Conservation (phyloP, 2,888 invertebrate species). For the Temnothorax rugatulus region DNA sequence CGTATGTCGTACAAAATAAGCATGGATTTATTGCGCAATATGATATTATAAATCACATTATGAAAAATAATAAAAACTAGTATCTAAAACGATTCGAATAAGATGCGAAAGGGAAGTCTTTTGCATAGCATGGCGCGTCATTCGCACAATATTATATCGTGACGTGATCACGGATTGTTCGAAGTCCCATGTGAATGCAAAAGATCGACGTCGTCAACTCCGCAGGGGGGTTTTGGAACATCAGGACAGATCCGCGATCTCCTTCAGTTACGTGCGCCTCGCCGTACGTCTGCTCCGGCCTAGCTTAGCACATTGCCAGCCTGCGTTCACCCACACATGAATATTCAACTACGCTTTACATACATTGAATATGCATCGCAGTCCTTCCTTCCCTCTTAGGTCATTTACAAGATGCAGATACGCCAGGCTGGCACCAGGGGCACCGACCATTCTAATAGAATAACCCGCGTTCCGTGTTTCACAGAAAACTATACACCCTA, state of each 20-base stretch:
- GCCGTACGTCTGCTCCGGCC: constrained; percentile 52
- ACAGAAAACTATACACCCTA: constrained; percentile 74
- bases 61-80: background rate
- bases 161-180: constrained; percentile 13
- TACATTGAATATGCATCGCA: constrained; percentile 85
- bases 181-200: constrained; percentile 5
- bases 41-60: background rate
- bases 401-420: constrained; percentile 86
- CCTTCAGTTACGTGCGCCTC: constrained; percentile 57
- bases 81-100: background rate
- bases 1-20: background rate
- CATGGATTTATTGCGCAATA: background rate
- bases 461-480: constrained; percentile 78
- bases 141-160: constrained; percentile 7
- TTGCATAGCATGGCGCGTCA: background rate
- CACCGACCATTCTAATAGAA: constrained; percentile 81
- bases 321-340: constrained; percentile 84
- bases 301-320: constrained; percentile 83
- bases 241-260: constrained; percentile 65
- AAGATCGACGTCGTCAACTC: constrained; percentile 25
- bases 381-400: constrained; percentile 85
- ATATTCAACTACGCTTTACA: constrained; percentile 85
- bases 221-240: constrained; percentile 59
- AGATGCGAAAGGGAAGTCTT: background rate
- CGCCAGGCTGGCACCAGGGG: constrained; percentile 75